These are phyloP conservation scores for Huso huso DNA, from an alignment of 2,797 vertebrate species.

Conservation along the genomic window DNA sequence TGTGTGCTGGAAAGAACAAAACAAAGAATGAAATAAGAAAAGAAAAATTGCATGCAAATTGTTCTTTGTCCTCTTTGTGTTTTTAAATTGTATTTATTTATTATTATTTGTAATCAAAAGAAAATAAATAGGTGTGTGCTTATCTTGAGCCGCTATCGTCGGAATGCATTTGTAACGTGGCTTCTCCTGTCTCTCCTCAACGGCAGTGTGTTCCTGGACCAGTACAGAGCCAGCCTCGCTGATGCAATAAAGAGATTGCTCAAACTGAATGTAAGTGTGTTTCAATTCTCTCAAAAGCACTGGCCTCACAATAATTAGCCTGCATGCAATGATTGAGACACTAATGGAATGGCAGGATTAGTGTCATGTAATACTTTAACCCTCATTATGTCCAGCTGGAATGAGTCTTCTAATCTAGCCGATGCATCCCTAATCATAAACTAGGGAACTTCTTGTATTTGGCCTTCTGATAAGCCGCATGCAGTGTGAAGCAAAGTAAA, in stretches of 20 bases:
- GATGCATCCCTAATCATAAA: constrained; percentile 85
- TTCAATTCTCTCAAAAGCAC: constrained; percentile 66
- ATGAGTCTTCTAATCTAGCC: constrained; percentile 86
- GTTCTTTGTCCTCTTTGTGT: constrained; percentile 43
- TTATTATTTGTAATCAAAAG: constrained; percentile 49
- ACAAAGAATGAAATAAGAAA: not conserved
- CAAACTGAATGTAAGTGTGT: constrained; percentile 86
- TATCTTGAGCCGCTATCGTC: constrained; percentile 69
- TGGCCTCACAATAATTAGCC: constrained; percentile 87
- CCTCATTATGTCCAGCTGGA: constrained; percentile 94
- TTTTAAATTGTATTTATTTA: constrained; percentile 20
- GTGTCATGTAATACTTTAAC: constrained; percentile 99
- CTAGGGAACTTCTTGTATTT: constrained; percentile 85
- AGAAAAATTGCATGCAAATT: constrained; percentile 47
- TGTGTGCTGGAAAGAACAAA: not conserved
- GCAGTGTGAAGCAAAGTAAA: constrained; percentile 84
- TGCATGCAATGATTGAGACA: constrained; percentile 75
- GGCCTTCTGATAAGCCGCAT: constrained; percentile 80
- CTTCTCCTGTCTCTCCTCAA: constrained; percentile 57
- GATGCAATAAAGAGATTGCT: constrained; percentile 98
- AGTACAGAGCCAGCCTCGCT: constrained; percentile 91
- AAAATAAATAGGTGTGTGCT: constrained; percentile 70
- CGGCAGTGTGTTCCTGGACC: constrained; percentile 95
- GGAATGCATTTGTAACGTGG: constrained; percentile 76
- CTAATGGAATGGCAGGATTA: constrained; percentile 95